These are phyloP conservation scores for Orthonychiurus folsomi DNA, from an alignment of 2,888 invertebrate genomes.

Conservation along the genomic window DNA sequence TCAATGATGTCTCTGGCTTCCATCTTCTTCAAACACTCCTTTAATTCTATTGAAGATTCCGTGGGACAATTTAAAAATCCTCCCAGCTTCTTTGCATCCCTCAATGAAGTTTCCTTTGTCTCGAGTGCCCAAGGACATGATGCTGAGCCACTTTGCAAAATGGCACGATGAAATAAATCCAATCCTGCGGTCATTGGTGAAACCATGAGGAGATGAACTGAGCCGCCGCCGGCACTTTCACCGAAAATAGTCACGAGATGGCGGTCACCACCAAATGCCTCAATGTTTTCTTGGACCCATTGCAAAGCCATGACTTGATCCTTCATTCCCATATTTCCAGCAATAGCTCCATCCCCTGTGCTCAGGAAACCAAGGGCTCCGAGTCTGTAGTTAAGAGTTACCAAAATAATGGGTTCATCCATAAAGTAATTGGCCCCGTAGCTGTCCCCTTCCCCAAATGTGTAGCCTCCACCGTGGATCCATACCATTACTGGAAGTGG, in stretches of 20 bases:
- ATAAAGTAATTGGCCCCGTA: constrained; percentile 21
- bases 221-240: constrained; percentile 18
- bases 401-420: constrained; percentile 20
- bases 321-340: not conserved
- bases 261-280: constrained; percentile 11
- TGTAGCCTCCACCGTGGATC: constrained; percentile 18
- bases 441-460: constrained; percentile 12
- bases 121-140: not conserved
- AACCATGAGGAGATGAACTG: constrained; percentile 17
- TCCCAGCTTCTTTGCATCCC: not conserved
- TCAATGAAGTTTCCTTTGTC: not conserved
- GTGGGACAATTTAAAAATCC: not conserved
- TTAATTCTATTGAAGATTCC: not conserved
- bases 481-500: constrained; percentile 13
- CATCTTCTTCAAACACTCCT: no score
- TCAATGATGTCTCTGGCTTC: no score
- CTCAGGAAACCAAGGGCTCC: constrained; percentile 17
- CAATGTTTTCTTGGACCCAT: constrained; percentile 8
- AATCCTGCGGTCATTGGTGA: constrained; percentile 12
- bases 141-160: not conserved
- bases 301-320: constrained; percentile 14
- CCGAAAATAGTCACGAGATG: constrained; percentile 3
- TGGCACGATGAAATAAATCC: not conserved
- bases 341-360: not conserved
- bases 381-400: constrained; percentile 21